A percentile compares a stretch with the other conserved stretches of the same genome.
Evolutionary conservation across 2,797 vertebrate genomes (phyloP).

Genomic region (Poeciliopsis turneri): DNA sequence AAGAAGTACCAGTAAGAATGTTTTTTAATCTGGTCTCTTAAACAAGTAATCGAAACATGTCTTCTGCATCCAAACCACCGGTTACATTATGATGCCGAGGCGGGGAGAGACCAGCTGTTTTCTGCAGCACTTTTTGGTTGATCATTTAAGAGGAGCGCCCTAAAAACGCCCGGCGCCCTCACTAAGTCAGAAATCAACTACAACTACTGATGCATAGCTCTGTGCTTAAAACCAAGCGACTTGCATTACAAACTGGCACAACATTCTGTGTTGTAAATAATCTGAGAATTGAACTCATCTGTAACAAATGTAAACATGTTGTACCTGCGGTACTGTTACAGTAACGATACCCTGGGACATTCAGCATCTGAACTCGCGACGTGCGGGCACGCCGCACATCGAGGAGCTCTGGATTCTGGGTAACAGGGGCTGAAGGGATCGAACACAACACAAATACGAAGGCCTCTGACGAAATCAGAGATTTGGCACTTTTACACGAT

Average conservation of each 20-base stretch:
- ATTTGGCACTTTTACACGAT: conserved; percentile 69
- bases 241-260: conserved; percentile 51
- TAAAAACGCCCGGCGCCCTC: conserved; percentile 18
- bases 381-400: conserved; percentile 21
- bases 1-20: conserved; percentile 72
- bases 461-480: conserved; percentile 45
- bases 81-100: conserved; percentile 50
- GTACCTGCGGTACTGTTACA: conserved; percentile 42
- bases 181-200: conserved; percentile 48
- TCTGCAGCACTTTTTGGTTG: conserved; percentile 79
- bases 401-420: conserved; percentile 20
- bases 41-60: conserved; percentile 47
- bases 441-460: conserved; percentile 54
- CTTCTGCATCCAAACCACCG: conserved; percentile 60
- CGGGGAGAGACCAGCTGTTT: conserved; percentile 46
- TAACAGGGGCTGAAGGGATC: conserved; percentile 36
- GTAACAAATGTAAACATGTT: conserved; percentile 66
- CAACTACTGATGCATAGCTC: conserved; percentile 76
- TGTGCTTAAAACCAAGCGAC: conserved; percentile 58
- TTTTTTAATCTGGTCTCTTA: conserved; percentile 47
- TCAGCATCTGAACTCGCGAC: conserved; percentile 32
- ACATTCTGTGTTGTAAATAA: conserved; percentile 33
- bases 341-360: conserved; percentile 45
- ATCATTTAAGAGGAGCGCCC: conserved; percentile 49
- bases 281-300: conserved; percentile 35